Conservation (phyloP, 2,797 vertebrate genomes). For the Morelia viridis region DNA sequence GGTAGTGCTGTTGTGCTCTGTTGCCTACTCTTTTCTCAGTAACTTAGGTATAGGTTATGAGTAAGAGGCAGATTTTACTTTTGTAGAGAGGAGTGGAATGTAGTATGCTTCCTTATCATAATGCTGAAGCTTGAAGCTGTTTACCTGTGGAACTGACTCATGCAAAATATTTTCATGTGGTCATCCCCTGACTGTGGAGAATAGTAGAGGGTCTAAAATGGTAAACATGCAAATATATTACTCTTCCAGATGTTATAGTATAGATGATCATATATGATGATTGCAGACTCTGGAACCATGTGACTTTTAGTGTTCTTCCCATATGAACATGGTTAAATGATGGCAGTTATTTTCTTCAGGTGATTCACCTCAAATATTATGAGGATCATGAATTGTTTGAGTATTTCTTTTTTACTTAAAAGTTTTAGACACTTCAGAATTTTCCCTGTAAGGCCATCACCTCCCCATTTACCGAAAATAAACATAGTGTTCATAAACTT, state of each 20-base stretch:
- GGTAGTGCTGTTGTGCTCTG: neutral
- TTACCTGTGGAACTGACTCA: neutral
- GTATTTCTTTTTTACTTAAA: neutral
- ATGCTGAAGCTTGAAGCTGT: neutral
- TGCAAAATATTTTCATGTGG: neutral
- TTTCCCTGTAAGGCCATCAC: neutral
- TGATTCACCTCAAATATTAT: neutral
- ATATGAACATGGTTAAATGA: neutral
- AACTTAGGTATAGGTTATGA: neutral
- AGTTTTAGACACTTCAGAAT: neutral
- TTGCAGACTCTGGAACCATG: neutral
- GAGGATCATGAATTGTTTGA: neutral
- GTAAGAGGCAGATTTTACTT: neutral
- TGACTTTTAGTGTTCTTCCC: neutral
- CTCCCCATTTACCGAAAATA: neutral
- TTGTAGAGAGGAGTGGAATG: neutral
- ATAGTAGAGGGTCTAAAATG: neutral
- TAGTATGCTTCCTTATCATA: slow-evolving; percentile 31
- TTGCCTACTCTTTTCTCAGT: neutral
- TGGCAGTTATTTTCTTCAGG: neutral
- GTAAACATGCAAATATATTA: neutral
- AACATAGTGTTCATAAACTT: neutral
- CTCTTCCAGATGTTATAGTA: neutral
- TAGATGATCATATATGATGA: neutral
- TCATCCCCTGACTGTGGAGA: neutral